Base-by-base conservation (phyloP, 2,797 vertebrate species). In the Cynodonichthys magdalenae region DNA sequence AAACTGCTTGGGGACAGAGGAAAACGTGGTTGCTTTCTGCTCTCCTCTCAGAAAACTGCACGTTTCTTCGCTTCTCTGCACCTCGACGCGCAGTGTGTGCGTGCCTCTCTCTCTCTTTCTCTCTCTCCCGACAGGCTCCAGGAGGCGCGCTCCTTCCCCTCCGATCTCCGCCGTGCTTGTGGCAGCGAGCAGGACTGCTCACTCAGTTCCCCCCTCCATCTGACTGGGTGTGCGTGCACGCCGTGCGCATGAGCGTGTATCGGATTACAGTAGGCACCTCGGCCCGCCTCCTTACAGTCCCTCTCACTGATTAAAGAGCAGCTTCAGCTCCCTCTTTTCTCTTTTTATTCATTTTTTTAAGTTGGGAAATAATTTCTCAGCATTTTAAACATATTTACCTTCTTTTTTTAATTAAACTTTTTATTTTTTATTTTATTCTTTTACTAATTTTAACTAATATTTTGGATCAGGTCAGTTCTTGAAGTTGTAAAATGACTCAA, bases 231-330 rank as follows among this genome's bases (percentile, higher is more conserved):
- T 47, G 80, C 76, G 69, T 71, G 77, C 72, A 54, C 72, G 75
- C 15, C 15, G 27, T 18, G 60, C 71, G 69, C 69, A 79, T 2
- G 77, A 64, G 53, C 49, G 69, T 75, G 87, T 83, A 85, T 90
- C 87, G 80, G 82, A 88, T 91, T 91, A 91, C 87, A 90, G 86
- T 84, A 77, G 84, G 82, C 87, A 90, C 84, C 87, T 87, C 82
- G 81, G 60, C 75, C 89, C 87, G 87, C 87, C 90, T 89, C 87
- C 82, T 62, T 55, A 58, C 17, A 84, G 71, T 75, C 83, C 82
- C 80, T 83, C 74, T 83, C 74, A 55, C 85, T 83, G 89, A 90
- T 90, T 90, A 89, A 87, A 84, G 71, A 87, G 81, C 79, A 83
- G 69, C 74, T 84, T 75, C 64, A 80, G 66, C 52, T 61, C 75